Base-by-base conservation (phyloP, 2,113 vertebrate genomes). In the Cavia aperea region DNA sequence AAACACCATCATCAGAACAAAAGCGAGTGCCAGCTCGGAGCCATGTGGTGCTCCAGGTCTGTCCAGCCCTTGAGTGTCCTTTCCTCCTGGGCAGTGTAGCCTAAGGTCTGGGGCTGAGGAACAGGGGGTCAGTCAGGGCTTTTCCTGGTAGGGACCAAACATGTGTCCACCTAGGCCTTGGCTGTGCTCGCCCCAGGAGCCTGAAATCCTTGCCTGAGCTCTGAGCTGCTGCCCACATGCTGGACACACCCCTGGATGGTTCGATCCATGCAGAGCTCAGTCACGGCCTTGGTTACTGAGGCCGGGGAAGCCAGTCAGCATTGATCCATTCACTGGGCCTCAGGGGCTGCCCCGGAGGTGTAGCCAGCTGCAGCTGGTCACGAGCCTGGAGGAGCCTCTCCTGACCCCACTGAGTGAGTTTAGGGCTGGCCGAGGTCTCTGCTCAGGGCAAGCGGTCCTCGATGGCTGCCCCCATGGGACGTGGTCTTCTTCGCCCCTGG, bases 191-290 rank as follows among this genome's bases (percentile, higher is more conserved):
- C 31, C 43, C 70, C 36, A 26, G 10, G 68, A 66, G 60, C 58
- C 78, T 16, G 23, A 49, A 4, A 33, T 7, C 24, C 51, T 49
- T 36, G 29, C 14, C 79, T 51, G 66, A 33, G 11, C 81, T 62
- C 54, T 1, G 31, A 19, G 39, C 1, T 21, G 85, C 51, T 29
- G 51, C n/a, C 15, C 33, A 12, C 46, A 54, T 58, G 58, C 13
- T 5, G 19, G 36, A 10, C 36, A 1, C 2, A 16, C 33, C 1
- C 1, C 26, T 1, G 2, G 16, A 43, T 46, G 31, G 43, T 49
- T 14, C 24, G 63, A 31, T 4, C 15, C 7, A 13, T 8, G 9
- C 14, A 19, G 75, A 43, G 16, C 75, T 51, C 33, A 58, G 36
- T 24, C 33, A 77, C 85, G 62, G 72, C 7, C 0, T 7, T 12